phyloP scores from a whole-genome alignment of 2,888 invertebrate genomes.

The Spodoptera littoralis region DNA sequence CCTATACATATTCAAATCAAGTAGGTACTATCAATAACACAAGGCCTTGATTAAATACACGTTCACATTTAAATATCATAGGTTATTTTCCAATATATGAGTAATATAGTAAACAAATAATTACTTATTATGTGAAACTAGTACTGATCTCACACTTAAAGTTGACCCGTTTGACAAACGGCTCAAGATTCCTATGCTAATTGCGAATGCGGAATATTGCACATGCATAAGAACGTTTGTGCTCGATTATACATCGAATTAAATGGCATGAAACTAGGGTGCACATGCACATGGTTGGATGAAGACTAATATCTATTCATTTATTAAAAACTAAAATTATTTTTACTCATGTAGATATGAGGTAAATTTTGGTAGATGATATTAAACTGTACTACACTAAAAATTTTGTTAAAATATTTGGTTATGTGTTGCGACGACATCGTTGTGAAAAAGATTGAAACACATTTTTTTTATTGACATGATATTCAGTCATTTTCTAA shows the following conservation, averaged over 20 bases:
- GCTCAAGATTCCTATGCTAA: slow-evolving; percentile 79
- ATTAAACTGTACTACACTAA: no score
- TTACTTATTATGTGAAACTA: slow-evolving; percentile 44
- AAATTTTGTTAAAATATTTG: no score
- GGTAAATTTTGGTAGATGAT: no score
- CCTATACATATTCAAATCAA: slow-evolving; percentile 3
- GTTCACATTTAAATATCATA: slow-evolving; percentile 36
- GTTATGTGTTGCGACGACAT: no score
- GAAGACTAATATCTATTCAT: no score
- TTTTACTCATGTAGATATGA: no score
- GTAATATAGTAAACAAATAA: slow-evolving; percentile 55
- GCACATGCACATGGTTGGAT: no score
- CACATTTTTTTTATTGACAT: no score
- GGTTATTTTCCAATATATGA: background rate
- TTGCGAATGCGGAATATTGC: slow-evolving; percentile 61
- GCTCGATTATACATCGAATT: slow-evolving; percentile 60
- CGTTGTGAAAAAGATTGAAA: no score
- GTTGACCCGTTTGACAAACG: slow-evolving; percentile 66
- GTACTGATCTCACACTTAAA: slow-evolving; percentile 17
- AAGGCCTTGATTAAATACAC: slow-evolving; percentile 15
- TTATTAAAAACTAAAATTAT: no score
- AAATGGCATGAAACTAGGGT: background rate
- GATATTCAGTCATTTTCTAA: no score
- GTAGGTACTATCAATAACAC: slow-evolving; percentile 7
- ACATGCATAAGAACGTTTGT: slow-evolving; percentile 45